Evolutionary conservation across 2,888 invertebrate genomes (phyloP), one percentile per base, ranked within the genome.

Genomic region (Tipula confusa): DNA sequence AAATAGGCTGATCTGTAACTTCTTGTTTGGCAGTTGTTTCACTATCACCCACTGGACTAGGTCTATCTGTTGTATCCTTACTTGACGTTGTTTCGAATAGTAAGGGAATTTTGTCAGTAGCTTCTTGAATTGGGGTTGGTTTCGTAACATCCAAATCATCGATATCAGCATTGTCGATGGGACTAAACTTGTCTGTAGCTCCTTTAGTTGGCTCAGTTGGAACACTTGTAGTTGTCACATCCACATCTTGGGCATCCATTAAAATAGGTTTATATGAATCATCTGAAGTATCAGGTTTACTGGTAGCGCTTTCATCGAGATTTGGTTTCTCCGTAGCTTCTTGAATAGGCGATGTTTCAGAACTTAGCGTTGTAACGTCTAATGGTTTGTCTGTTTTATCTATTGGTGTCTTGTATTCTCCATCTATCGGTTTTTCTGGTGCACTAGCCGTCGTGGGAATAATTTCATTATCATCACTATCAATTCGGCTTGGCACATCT

Each of bases 111-210:
- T 29, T 80, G 7, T 80, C 82, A 3, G 31, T 82, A 18, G 43
- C 24, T 38, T 43, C 82, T 82, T 81, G 5, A 11, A 29, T 81
- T 31, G 85, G 85, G 28, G 82, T 15, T 29, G 31, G 33, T 6
- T 7, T 31, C 11, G 82, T 31, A 11, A 15, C 82, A 33, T 4
- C 33, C 15, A 83, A 80, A 29, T 29, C 80, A 2, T 31, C 80
- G 2, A n/a, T 38, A 5, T 82, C 81, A 48, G 64, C 15, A 24
- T 24, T 29, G 28, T 84, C 82, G 33, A 82, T 80, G 48, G 43
- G 13, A 18, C 80, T 83, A n/a, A 80, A 13, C 29, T 81, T 18
- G 11, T 29, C 48, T 31, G 18, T 64, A 64, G 31, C n/a, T 29
- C 4, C 29, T 29, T 15, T 29, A n/a, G 29, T 80, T 80, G 80